Conservation (phyloP, 2,113 vertebrate species). For the rabbit (Oryctolagus cuniculus) region mOryCun1.1 NC_091436.1:91579501-91580000, state of each 20-base stretch:
- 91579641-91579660: background rate
- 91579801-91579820: background rate
- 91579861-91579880: background rate
- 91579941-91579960: background rate
- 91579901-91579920: slow-evolving; percentile 31
- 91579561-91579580: slow-evolving; percentile 14
- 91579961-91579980: background rate
- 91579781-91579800: slow-evolving; percentile 30
- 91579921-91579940: slow-evolving; percentile 5
- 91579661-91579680: slow-evolving; percentile 18
- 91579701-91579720: slow-evolving; percentile 21
- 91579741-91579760: slow-evolving; percentile 42
- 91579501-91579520: slow-evolving; percentile 24
- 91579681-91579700: background rate
- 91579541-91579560: background rate
- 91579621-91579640: background rate
- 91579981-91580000: slow-evolving; percentile 9
- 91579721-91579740: slow-evolving; percentile 3
- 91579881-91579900: background rate
- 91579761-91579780: background rate
- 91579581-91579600: background rate
- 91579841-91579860: background rate
- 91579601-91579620: background rate
- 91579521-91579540: background rate
- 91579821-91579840: background rate